Base-by-base conservation (phyloP, 2,888 invertebrate species). In the Ectropis crepuscularia region DNA sequence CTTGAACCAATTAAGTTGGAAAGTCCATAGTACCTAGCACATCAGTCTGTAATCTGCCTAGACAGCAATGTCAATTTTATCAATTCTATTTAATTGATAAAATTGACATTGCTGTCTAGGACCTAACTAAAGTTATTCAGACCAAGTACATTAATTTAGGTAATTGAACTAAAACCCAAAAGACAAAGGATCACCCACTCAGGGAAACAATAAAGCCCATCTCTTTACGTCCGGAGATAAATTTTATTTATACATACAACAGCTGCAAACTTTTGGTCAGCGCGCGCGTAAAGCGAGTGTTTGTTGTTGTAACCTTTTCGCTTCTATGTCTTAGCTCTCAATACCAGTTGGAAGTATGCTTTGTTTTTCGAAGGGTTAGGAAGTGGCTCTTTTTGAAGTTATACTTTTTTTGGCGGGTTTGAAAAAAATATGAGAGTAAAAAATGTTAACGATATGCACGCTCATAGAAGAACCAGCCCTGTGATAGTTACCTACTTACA, bases 241-340 rank as follows among this genome's bases (percentile, higher is more conserved):
- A 90, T 81, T 87, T 88, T 92, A 92, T 92, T 92, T 90, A 90
- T 92, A 92, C 82, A 69, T 75, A 68, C 69, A 90, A 90, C 92
- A 92, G 92, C 92, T 92, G 92, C 92, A 91, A 92, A 92, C 92
- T 91, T 92, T 90, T 92, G 92, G 92, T 92, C 91, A 92, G 89
- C 87, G 82, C 85, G 82, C 74, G 83, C 82, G 80, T 76, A 77
- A 76, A 76, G 88, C 89, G 89, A 68, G 45, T 81, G 86, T 87
- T 88, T 88, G 82, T 87, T 89, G 80, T 83, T 83, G 54, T 81
- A 85, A 82, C 76, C 82, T 85, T 88, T 85, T 84, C 87, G 83
- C 84, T 86, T 82, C 87, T 87, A 89, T 85, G 83, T 83, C 42
- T 77, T 77, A 72, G 62, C 6, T 50, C 63, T 48, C 46, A 47